Conservation (phyloP, 2,113 vertebrate species). For the Pterocles gutturalis region DNA sequence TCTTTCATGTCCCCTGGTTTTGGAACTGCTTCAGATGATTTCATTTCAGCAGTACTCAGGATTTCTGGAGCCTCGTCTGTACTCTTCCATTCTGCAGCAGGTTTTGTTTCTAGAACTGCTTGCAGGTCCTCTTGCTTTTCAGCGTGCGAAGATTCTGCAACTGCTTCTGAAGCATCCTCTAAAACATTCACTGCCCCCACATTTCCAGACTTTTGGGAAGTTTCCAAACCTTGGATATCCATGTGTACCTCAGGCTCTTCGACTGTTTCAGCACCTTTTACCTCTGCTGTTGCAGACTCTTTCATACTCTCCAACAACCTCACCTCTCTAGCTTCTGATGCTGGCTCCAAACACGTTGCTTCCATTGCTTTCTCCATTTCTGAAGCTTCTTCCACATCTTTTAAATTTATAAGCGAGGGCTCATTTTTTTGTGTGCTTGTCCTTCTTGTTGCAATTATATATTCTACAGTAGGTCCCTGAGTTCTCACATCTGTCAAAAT, state of each 20-base stretch:
- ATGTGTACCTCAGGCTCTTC: background rate
- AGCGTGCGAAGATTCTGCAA: background rate
- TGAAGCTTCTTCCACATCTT: background rate
- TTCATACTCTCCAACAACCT: background rate
- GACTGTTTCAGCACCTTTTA: background rate
- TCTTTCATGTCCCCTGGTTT: background rate
- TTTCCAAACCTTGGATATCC: background rate
- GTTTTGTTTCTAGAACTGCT: background rate
- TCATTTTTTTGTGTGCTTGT: background rate
- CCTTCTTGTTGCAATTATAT: background rate
- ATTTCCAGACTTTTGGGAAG: background rate
- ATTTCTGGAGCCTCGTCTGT: background rate
- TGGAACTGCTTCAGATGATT: background rate
- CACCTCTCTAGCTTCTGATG: background rate
- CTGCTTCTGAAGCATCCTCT: background rate
- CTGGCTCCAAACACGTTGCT: background rate
- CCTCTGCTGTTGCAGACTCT: background rate
- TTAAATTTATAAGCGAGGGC: rapidly evolving
- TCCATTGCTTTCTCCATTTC: background rate
- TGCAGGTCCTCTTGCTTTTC: background rate
- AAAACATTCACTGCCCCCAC: background rate
- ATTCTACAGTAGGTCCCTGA: slow-evolving; percentile 33
- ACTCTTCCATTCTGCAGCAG: background rate
- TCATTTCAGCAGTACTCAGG: background rate
- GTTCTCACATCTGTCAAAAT: background rate